Percentiles rank a stretch among this genome's conserved stretches.
phyloP scores from a whole-genome alignment of 2,113 vertebrate genomes.

The Himantopus leucocephalus region DNA sequence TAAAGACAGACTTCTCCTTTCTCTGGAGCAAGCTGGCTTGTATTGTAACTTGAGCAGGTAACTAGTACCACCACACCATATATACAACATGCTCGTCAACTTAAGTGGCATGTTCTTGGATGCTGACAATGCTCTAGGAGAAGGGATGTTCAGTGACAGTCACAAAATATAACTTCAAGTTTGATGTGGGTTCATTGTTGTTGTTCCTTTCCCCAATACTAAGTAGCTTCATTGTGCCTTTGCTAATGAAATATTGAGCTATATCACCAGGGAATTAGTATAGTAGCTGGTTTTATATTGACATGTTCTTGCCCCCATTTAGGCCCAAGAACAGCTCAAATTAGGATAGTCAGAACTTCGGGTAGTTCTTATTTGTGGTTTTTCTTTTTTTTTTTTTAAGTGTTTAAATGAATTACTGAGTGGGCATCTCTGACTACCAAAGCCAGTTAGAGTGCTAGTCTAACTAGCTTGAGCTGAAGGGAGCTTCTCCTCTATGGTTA shows the following conservation, averaged over 20 bases:
- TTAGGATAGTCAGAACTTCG: not conserved
- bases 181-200: not conserved
- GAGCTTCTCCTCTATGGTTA: not conserved
- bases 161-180: not conserved
- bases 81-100: not conserved
- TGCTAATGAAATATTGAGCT: not conserved
- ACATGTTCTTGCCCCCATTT: not conserved
- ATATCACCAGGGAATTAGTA: not conserved
- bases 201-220: not conserved
- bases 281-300: not conserved
- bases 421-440: not conserved
- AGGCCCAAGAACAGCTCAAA: not conserved
- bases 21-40: not conserved
- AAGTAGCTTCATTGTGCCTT: not conserved
- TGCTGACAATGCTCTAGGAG: not conserved
- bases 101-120: not conserved
- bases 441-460: not conserved
- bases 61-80: not conserved
- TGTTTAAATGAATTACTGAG: not conserved
- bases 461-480: not conserved
- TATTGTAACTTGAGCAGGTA: not conserved
- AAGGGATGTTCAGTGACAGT: not conserved
- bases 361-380: not conserved
- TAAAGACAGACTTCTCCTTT: not conserved
- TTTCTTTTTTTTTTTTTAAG: not conserved